These are phyloP conservation scores for Byasa hedistus DNA, from an alignment of 2,888 invertebrate genomes.

Conservation along the genomic window DNA sequence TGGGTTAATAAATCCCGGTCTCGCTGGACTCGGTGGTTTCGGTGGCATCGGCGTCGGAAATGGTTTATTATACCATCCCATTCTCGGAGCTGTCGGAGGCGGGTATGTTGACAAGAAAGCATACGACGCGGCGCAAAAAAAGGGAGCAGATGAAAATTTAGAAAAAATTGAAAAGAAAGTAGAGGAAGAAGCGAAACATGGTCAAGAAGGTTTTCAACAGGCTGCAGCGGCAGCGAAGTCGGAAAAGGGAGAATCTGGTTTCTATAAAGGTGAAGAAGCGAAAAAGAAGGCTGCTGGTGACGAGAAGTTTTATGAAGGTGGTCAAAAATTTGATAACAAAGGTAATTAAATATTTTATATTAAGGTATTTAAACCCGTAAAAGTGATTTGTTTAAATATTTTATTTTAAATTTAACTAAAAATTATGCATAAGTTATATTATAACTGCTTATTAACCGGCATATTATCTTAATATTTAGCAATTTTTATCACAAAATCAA, in stretches of 20 bases:
- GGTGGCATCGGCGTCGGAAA: conserved; percentile 52
- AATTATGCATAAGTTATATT: too few species aligned
- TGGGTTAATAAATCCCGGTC: conserved; percentile 57
- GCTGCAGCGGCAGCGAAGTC: conserved; percentile 78
- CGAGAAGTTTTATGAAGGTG: conserved; percentile 80
- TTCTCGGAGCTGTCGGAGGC: conserved; percentile 60
- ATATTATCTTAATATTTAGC: too few species aligned
- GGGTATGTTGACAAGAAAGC: conserved; percentile 79
- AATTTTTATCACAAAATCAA: too few species aligned
- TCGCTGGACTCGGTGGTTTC: conserved; percentile 54
- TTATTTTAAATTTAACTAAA: too few species aligned
- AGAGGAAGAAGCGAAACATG: conserved; percentile 78
- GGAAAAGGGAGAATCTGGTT: conserved; percentile 75
- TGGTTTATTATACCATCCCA: conserved; percentile 66
- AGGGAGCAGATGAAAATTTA: conserved; percentile 75
- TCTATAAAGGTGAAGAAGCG: conserved; percentile 77
- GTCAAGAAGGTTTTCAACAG: conserved; percentile 78
- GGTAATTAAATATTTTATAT: conserved; percentile 53
- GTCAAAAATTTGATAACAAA: conserved; percentile 78
- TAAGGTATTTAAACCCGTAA: too few species aligned
- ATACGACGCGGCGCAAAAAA: conserved; percentile 80
- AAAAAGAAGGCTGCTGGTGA: conserved; percentile 81
- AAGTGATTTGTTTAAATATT: too few species aligned
- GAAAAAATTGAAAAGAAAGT: conserved; percentile 78
- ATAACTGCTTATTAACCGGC: too few species aligned